These are phyloP conservation scores for Dione vanillae DNA, from an alignment of 2,888 invertebrate species.

Conservation along the genomic window DNA sequence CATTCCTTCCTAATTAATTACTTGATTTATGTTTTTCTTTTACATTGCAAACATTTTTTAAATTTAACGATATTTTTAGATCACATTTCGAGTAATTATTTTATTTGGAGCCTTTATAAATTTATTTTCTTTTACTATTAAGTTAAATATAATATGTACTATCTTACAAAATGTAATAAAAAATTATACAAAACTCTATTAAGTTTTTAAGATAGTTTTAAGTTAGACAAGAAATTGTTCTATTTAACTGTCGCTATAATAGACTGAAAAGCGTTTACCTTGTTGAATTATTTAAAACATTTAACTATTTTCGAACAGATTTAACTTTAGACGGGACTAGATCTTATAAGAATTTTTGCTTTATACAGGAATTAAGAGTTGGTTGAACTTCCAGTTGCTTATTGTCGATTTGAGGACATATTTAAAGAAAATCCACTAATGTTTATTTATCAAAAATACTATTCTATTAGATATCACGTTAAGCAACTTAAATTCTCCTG, in stretches of 20 bases:
- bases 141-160: too few relatives aligned
- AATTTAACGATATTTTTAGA: too few relatives aligned
- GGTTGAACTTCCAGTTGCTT: neutral
- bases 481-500: too few relatives aligned
- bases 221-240: neutral
- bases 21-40: constrained; percentile 2
- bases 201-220: neutral
- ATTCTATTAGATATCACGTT: too few relatives aligned
- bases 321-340: constrained; percentile 10
- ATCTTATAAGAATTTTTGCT: constrained; percentile 12
- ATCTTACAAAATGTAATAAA: neutral
- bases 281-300: constrained; percentile 19
- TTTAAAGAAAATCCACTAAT: too few relatives aligned
- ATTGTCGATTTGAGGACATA: neutral
- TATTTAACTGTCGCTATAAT: neutral
- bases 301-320: constrained; percentile 20
- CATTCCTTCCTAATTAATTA: constrained; percentile 18
- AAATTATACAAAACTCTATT: neutral
- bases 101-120: too few relatives aligned
- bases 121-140: neutral
- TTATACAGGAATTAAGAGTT: constrained; percentile 9
- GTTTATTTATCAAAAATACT: too few relatives aligned
- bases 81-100: too few relatives aligned
- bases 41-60: too few relatives aligned
- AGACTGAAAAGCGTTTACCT: constrained; percentile 4